Conservation (phyloP, 2,888 invertebrate genomes). For the Drosophila anomelani region DNA sequence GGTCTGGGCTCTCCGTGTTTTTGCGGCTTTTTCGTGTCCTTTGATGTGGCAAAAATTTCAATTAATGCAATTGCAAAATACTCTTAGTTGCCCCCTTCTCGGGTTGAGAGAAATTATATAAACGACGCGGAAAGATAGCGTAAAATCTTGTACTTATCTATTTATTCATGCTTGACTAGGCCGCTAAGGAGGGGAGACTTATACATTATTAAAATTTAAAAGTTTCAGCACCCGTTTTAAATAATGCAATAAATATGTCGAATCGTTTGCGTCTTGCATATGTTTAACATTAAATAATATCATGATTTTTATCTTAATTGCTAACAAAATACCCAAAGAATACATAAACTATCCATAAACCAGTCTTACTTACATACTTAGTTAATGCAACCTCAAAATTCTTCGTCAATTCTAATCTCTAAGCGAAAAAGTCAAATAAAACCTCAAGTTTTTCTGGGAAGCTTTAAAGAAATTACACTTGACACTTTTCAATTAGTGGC, state of each 20-base stretch:
- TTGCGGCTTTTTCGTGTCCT: conserved; percentile 43
- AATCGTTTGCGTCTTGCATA: no score
- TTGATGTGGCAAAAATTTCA: conserved; percentile 66
- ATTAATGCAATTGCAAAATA: conserved; percentile 61
- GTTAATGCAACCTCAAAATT: background rate
- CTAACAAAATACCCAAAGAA: background rate
- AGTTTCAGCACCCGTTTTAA: no score
- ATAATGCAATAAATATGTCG: no score
- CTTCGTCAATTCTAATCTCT: background rate
- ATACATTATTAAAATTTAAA: background rate
- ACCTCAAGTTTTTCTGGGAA: conserved; percentile 51
- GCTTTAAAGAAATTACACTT: conserved; percentile 75
- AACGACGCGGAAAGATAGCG: background rate
- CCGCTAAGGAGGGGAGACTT: background rate
- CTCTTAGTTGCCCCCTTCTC: conserved; percentile 3
- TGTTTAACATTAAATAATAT: no score
- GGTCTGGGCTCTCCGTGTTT: conserved; percentile 17
- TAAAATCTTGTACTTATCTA: conserved; percentile 9
- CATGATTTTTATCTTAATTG: no score
- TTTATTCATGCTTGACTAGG: conserved; percentile 21
- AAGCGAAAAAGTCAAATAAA: conserved; percentile 4
- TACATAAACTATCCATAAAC: background rate
- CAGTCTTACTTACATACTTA: background rate
- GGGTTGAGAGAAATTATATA: background rate
- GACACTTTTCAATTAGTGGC: conserved; percentile 80